These are phyloP conservation scores for Argynnis bischoffii DNA, from an alignment of 2,888 invertebrate genomes.

Conservation along the genomic window DNA sequence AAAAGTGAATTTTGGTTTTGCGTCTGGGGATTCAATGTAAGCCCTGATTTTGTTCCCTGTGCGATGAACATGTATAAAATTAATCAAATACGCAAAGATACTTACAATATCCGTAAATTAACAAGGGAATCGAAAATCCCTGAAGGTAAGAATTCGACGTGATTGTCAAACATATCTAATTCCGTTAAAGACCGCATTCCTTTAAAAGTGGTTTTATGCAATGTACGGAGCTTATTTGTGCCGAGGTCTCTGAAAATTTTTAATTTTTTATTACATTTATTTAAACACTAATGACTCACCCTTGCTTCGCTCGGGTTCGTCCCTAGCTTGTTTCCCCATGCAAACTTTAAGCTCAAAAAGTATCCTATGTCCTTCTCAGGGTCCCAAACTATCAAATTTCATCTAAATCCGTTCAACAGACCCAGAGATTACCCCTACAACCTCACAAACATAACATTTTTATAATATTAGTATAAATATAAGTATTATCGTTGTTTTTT, in stretches of 20 bases:
- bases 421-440: no score
- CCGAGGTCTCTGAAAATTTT: conserved; percentile 85
- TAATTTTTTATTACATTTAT: neutral
- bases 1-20: no score
- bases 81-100: conserved; percentile 41
- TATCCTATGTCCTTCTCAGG: no score
- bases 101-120: conserved; percentile 85
- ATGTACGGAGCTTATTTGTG: conserved; percentile 85
- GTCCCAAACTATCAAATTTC: neutral
- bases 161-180: conserved; percentile 88
- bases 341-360: no score
- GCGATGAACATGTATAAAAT: neutral
- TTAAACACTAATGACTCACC: no score
- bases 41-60: neutral
- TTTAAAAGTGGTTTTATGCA: conserved; percentile 87
- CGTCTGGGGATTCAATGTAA: no score
- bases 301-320: no score
- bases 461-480: no score
- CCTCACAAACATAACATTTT: no score
- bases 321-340: no score
- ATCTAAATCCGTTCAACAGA: neutral
- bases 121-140: conserved; percentile 84
- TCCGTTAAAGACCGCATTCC: conserved; percentile 84
- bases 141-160: conserved; percentile 85
- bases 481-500: no score